A percentile compares a stretch with the other conserved stretches of the same genome.
Conservation (phyloP, 30 jellyfish, hydroid and myxozoan species). For the Pseudorhiza aurosa region DNA sequence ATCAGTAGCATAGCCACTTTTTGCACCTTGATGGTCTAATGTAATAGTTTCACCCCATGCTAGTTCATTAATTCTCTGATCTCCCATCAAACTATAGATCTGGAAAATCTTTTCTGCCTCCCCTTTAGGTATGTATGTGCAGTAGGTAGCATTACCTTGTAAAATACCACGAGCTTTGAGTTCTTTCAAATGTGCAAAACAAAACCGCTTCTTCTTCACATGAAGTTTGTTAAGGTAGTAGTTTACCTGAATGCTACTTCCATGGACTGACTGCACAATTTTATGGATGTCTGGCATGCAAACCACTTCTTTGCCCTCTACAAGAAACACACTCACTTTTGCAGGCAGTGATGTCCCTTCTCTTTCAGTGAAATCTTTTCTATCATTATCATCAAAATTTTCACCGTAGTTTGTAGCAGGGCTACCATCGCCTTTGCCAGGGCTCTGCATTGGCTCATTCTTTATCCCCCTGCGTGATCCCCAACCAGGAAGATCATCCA, state of each 20-base stretch:
- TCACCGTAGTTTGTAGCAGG: slow-evolving; percentile 21
- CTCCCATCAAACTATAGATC: slow-evolving; percentile 96
- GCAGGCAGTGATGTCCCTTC: slow-evolving; percentile 20
- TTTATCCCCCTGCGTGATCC: slow-evolving; percentile 25
- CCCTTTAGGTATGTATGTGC: slow-evolving; percentile 91
- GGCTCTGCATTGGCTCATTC: slow-evolving; percentile 48
- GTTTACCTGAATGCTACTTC: slow-evolving; percentile 96
- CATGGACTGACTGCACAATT: slow-evolving; percentile 90
- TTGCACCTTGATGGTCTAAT: slow-evolving; percentile 64
- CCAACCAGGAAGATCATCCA: slow-evolving; percentile 79
- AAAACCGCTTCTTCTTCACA: slow-evolving; percentile 92
- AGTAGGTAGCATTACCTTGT: slow-evolving; percentile 97
- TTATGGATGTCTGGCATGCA: slow-evolving; percentile 98
- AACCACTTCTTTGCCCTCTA: slow-evolving; percentile 93
- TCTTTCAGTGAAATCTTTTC: slow-evolving; percentile 31
- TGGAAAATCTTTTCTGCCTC: slow-evolving; percentile 96
- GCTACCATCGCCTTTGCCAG: slow-evolving; percentile 34
- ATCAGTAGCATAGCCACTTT: slow-evolving; percentile 1
- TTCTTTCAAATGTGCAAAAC: slow-evolving; percentile 97
- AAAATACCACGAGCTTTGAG: slow-evolving; percentile 82
- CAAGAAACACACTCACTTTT: slow-evolving; percentile 86
- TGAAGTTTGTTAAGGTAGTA: slow-evolving; percentile 86
- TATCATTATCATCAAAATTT: slow-evolving; percentile 30
- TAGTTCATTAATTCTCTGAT: slow-evolving; percentile 75
- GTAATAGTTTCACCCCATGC: slow-evolving; percentile 85